These are phyloP conservation scores for Limnephilus auricula DNA, from an alignment of 2,888 invertebrate species.

Conservation along the genomic window DNA sequence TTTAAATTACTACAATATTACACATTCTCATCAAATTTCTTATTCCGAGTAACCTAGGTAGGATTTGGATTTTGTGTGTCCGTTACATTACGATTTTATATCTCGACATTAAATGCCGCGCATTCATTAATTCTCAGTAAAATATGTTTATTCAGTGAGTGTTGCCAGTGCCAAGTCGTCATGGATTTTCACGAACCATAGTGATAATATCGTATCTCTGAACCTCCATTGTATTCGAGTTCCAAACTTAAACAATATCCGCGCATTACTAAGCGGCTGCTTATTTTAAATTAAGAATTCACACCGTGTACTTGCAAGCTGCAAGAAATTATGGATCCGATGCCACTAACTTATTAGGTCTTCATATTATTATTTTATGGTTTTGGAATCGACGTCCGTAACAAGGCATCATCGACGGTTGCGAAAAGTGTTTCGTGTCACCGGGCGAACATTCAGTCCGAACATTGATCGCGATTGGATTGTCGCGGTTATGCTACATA, in stretches of 20 bases:
- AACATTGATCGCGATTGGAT: slow-evolving; percentile 6
- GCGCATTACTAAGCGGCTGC: slow-evolving; percentile 33
- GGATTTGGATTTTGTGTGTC: background rate
- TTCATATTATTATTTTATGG: slow-evolving; percentile 38
- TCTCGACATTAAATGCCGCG: background rate
- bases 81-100: slow-evolving; percentile 3
- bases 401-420: slow-evolving; percentile 39
- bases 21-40: background rate
- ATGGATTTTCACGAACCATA: slow-evolving; percentile 23
- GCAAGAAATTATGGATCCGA: slow-evolving; percentile 6
- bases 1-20: background rate
- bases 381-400: slow-evolving; percentile 47
- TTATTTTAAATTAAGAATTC: slow-evolving; percentile 33
- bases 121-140: slow-evolving; percentile 7
- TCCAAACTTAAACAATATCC: slow-evolving; percentile 42
- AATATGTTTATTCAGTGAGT: slow-evolving; percentile 15
- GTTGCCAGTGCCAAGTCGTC: slow-evolving; percentile 7
- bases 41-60: background rate
- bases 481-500: background rate
- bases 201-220: slow-evolving; percentile 35
- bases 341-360: slow-evolving; percentile 31
- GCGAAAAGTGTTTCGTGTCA: slow-evolving; percentile 47
- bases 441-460: slow-evolving; percentile 21
- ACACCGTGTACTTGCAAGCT: slow-evolving; percentile 18
- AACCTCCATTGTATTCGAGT: slow-evolving; percentile 32